Percentiles rank a stretch among this genome's conserved stretches.
Evolutionary conservation across 2,888 invertebrate species (phyloP).

Genomic region (Meandrusa payeni): DNA sequence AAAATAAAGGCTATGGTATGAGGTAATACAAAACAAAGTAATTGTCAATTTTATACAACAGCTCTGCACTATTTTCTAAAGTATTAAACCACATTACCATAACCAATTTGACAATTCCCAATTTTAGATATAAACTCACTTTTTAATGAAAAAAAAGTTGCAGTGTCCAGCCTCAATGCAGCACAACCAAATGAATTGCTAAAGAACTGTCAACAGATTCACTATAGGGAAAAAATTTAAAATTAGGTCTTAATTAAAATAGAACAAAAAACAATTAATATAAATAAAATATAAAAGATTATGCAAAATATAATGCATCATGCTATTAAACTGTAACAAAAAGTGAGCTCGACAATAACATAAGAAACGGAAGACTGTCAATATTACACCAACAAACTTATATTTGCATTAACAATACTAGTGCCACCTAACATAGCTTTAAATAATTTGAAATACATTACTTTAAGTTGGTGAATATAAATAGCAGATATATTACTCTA

Average conservation of each 20-base stretch:
- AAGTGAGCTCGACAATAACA: background rate
- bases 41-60: too few relatives aligned
- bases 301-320: background rate
- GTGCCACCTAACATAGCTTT: too few relatives aligned
- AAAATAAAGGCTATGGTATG: too few relatives aligned
- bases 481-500: slow-evolving; percentile 16
- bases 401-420: too few relatives aligned
- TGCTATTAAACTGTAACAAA: background rate
- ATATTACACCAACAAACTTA: too few relatives aligned
- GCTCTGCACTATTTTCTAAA: too few relatives aligned
- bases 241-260: slow-evolving; percentile 12
- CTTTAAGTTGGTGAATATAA: slow-evolving; percentile 11
- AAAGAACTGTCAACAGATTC: slow-evolving; percentile 50
- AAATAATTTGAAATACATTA: slow-evolving; percentile 1
- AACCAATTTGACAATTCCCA: slow-evolving; percentile 34
- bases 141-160: slow-evolving; percentile 34
- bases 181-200: slow-evolving; percentile 44
- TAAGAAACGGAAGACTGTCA: too few relatives aligned
- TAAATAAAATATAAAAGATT: background rate
- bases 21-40: too few relatives aligned
- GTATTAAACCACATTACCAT: slow-evolving; percentile 31
- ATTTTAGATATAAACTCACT: slow-evolving; percentile 45
- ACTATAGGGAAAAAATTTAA: slow-evolving; percentile 47
- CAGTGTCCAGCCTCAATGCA: slow-evolving; percentile 41
- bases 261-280: slow-evolving; percentile 10